Evolutionary conservation across 1,140 invertebrate genomes (phyloP).

Genomic region (Mylabris phalerata): DNA sequence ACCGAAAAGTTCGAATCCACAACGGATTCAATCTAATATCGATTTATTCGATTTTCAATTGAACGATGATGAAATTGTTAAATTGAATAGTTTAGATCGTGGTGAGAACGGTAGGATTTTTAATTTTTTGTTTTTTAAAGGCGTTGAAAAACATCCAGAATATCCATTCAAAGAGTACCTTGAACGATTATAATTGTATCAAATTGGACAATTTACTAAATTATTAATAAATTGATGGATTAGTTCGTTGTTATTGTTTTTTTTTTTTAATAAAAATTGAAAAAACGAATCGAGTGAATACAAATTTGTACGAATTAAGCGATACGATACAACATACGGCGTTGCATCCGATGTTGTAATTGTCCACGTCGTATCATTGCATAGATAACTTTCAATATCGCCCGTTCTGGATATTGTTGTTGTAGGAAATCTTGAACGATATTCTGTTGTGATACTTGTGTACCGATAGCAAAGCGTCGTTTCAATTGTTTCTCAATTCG

Average conservation of each 20-base stretch:
- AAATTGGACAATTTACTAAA: too few relatives aligned
- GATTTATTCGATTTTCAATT: constrained; percentile 54
- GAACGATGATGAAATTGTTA: constrained; percentile 45
- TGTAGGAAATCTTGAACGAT: constrained; percentile 91
- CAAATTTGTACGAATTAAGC: constrained; percentile 37
- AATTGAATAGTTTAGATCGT: constrained; percentile 48
- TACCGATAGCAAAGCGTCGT: constrained; percentile 88
- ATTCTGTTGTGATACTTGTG: constrained; percentile 90
- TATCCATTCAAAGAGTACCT: constrained; percentile 45
- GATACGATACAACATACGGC: constrained; percentile 93
- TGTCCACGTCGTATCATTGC: constrained; percentile 93
- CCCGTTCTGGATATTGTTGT: constrained; percentile 87
- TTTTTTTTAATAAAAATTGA: too few relatives aligned
- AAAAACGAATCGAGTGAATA: too few relatives aligned
- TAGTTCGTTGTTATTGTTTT: too few relatives aligned
- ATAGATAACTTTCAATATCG: constrained; percentile 84
- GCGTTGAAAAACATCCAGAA: constrained; percentile 49
- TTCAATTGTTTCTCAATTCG: constrained; percentile 95
- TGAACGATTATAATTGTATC: background rate
- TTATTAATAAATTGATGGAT: too few relatives aligned
- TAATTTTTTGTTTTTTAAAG: constrained; percentile 51
- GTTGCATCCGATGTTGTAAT: constrained; percentile 89
- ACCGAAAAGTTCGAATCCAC: constrained; percentile 49
- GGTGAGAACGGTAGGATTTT: constrained; percentile 51
- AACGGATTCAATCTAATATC: constrained; percentile 53